Conservation (phyloP, 2,113 vertebrate species). For the Alligator sinensis region DNA sequence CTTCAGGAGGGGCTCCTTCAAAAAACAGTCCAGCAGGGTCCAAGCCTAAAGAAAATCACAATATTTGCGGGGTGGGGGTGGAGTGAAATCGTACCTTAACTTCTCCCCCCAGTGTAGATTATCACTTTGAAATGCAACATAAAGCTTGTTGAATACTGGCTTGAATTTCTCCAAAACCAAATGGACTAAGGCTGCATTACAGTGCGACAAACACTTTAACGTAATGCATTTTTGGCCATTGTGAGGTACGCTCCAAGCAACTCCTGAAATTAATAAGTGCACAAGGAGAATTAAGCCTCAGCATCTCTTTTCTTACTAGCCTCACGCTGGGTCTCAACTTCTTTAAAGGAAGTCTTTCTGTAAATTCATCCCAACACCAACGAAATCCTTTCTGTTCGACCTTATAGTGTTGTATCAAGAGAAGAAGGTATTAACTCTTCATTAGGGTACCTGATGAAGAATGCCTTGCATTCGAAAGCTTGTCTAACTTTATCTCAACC, state of each 20-base stretch:
- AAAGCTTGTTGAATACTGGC: background rate
- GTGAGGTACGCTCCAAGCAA: no score
- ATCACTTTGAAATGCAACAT: background rate
- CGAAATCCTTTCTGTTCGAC: background rate
- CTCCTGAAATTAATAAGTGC: no score
- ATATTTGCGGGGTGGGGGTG: background rate
- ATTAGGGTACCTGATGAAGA: no score
- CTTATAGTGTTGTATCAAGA: fast-evolving
- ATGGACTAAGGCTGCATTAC: background rate
- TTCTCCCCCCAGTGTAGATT: no score
- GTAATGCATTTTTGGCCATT: no score
- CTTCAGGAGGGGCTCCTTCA: constrained; percentile 67
- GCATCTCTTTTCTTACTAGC: no score
- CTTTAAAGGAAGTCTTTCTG: background rate
- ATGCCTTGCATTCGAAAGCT: no score
- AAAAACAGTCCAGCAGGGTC: constrained; percentile 79
- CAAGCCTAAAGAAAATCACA: constrained; percentile 45
- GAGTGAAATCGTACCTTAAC: background rate
- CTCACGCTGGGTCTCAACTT: no score
- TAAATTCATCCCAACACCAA: background rate
- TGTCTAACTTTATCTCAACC: no score
- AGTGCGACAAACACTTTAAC: fast-evolving
- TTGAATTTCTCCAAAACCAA: background rate
- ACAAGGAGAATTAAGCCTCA: no score
- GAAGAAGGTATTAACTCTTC: background rate